Evolutionary conservation across 2,113 vertebrate genomes (phyloP), one percentile per base, ranked within the genome.

Genomic region (Arvicanthis niloticus): DNA sequence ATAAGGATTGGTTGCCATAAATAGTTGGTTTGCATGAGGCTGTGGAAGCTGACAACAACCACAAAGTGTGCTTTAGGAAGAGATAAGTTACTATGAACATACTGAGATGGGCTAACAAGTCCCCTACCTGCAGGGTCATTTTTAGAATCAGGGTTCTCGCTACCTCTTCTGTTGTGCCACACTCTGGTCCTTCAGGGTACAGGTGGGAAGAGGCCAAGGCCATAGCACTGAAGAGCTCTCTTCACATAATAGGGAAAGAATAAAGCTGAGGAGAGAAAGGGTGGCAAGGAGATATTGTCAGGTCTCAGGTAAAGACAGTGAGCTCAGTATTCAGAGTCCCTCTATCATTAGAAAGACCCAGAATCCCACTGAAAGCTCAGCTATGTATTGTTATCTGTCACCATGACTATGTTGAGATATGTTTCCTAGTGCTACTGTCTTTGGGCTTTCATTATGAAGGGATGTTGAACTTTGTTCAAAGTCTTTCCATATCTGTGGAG

Each of bases 1-100:
- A 16, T 96, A 88, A 92, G 68, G 77, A 97, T 72, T 56, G 42
- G 8, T 40, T 80, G 15, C 80, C 88, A 67, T 56, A 87, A 95
- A 89, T 60, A 94, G 84, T 42, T 96, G 62, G 68, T 88, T 90
- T 70, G 11, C 40, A 37, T 65, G 19, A 84, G 60, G 87, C 56
- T 94, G 60, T 76, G 60, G 90, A 93, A 88, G 17, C 34, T 87
- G 73, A 48, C 2, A 26, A 31, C 56, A 90, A 56, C 56, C 7
- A 60, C 56, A 84, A 91, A 51, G 34, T 76, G 93, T 89, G 70
- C 89, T 70, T 96, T 45, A 68, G 42, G n/a, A 92, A 80, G 37
- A 86, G 10, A n/a, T 84, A 89, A 62, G 60, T 58, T 95, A 67
- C 26, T 16, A 16, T 56, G 34, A 93, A 58, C 62, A 56, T 72